These are phyloP conservation scores for Coreius guichenoti DNA, from an alignment of 2,797 vertebrate species.

Conservation along the genomic window DNA sequence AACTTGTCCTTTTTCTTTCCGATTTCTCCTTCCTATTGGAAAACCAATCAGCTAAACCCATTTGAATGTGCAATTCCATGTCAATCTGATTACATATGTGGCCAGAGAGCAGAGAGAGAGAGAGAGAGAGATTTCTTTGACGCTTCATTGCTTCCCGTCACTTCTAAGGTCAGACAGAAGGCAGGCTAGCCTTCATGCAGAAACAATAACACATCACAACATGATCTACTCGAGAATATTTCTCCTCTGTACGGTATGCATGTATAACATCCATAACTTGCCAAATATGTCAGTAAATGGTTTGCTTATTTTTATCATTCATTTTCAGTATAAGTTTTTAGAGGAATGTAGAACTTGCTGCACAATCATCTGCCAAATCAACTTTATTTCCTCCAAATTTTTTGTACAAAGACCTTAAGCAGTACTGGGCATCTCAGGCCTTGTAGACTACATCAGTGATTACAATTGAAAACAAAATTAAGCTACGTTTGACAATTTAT, in stretches of 20 bases:
- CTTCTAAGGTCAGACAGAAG: constrained; percentile 43
- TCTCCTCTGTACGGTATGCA: background rate
- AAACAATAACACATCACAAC: constrained; percentile 36
- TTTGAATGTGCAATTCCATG: constrained; percentile 70
- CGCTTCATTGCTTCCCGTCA: constrained; percentile 28
- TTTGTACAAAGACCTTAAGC: background rate
- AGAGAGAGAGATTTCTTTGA: constrained; percentile 45
- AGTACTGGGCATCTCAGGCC: background rate
- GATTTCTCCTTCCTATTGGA: constrained; percentile 67
- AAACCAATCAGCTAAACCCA: constrained; percentile 74
- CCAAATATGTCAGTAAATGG: constrained; percentile 1
- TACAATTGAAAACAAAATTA: background rate
- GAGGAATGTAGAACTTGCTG: background rate
- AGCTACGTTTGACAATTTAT: constrained; percentile 3
- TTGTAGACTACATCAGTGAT: background rate
- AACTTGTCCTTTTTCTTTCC: constrained; percentile 32
- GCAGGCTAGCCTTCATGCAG: constrained; percentile 18
- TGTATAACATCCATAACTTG: background rate
- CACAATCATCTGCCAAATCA: background rate
- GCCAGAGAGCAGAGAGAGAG: constrained; percentile 29
- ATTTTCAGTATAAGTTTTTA: background rate
- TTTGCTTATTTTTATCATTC: constrained; percentile 20
- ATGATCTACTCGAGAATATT: constrained; percentile 20
- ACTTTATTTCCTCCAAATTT: background rate
- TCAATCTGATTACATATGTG: constrained; percentile 66